Base-by-base conservation (phyloP, 2,888 invertebrate genomes). In the Penaeus monodon region DNA sequence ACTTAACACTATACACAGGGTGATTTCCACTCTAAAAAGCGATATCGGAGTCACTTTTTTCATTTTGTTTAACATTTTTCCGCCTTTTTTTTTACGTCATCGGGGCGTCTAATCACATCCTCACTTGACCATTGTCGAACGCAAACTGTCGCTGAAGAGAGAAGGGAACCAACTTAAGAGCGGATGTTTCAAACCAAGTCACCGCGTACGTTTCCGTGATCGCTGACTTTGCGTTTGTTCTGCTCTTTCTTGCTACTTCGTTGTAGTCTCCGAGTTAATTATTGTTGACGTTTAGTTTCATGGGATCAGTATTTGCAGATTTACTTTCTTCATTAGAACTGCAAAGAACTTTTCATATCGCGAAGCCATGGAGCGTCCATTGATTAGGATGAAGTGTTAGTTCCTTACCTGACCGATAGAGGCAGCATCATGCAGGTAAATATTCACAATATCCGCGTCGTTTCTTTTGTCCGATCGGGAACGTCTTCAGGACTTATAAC, bases 341-440 rank as follows among this genome's bases (percentile, higher is more conserved):
- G 17, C 29, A 57, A 65, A 24, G 66, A 57, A 22, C 20, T n/a
- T 24, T 68, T 68, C 38, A 24, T 20, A 20, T 29, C 66, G 57
- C 17, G 17, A 57, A 17, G 57, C 57, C 17, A 57, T 20, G 57
- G 57, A 14, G 57, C 57, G 57, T 3, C 57, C 17, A 57, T 57
- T 57, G 57, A 66, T 81, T 73, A 27, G 66, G 68, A 70, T 49
- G 29, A 10, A 44, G 66, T 64, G 79, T 80, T 84, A 63, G 73
- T 85, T 85, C 64, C 80, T 12, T 44, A 85, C 85, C 85, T 85
- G 85, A 27, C 85, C 85, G 85, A 68, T 44, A 85, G 85, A 79
- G 80, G 73, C 79, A 85, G 73, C 85, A 80, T 80, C 29, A 17
- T 64, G 64, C 84, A 77, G 77, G 84, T 49, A 84, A 66, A 44